Conservation (phyloP, 2,113 vertebrate species). For the Trematomus loennbergii region DNA sequence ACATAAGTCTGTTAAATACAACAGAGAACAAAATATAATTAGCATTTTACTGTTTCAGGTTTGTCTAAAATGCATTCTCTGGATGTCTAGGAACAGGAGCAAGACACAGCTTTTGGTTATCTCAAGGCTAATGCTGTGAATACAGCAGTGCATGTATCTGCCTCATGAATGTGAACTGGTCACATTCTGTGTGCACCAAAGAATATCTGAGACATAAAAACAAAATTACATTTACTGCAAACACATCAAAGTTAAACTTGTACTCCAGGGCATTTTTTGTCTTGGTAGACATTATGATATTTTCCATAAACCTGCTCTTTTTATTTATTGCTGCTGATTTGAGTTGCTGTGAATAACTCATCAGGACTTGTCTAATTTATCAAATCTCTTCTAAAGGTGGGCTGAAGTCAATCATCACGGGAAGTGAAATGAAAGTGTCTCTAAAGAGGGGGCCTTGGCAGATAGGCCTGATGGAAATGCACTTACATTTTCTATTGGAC, state of each 20-base stretch:
- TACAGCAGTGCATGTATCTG: neutral
- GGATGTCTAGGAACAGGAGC: neutral
- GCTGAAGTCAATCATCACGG: neutral
- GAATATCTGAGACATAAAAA: neutral
- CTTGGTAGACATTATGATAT: too few species aligned
- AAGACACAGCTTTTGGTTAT: neutral
- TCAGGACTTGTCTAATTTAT: neutral
- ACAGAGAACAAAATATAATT: too few species aligned
- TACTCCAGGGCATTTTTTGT: neutral
- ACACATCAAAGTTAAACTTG: neutral
- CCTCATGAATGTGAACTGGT: neutral
- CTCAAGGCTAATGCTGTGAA: conserved; percentile 26
- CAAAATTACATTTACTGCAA: neutral
- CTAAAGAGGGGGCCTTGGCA: neutral
- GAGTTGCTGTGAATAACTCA: neutral
- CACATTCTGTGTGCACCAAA: neutral
- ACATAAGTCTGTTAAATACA: too few species aligned
- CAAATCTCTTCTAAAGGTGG: conserved; percentile 5
- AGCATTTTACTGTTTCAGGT: neutral
- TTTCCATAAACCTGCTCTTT: neutral
- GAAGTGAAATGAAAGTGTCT: conserved; percentile 18
- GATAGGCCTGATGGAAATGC: neutral
- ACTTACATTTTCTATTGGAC: neutral
- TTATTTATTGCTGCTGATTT: conserved; percentile 10
- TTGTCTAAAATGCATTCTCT: neutral